Percentiles rank a stretch among this genome's conserved stretches.
These are phyloP conservation scores for Platycheirus rosarum DNA, from an alignment of 2,888 invertebrate species.

Conservation along the genomic window DNA sequence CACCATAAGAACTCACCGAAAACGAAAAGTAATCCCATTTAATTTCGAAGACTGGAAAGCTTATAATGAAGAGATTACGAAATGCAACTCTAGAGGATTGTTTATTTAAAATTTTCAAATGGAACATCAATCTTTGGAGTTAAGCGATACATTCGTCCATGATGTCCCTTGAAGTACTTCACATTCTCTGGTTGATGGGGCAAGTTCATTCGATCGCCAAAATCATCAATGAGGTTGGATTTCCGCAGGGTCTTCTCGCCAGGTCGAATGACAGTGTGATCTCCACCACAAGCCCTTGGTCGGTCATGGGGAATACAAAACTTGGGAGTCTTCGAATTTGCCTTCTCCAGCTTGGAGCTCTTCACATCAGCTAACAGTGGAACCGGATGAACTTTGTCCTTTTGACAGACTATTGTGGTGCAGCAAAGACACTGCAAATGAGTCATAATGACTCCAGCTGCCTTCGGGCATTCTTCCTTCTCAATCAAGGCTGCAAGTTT, in stretches of 20 bases:
- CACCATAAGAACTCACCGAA: slow-evolving; percentile 2
- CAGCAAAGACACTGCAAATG: slow-evolving; percentile 79
- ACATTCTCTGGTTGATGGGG: slow-evolving; percentile 18
- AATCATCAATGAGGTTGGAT: slow-evolving; percentile 77
- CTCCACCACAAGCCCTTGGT: slow-evolving; percentile 74
- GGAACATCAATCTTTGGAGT: neutral
- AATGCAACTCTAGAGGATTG: neutral
- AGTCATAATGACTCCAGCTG: slow-evolving; percentile 78
- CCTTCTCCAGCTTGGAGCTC: slow-evolving; percentile 65
- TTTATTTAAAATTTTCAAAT: slow-evolving; percentile 12
- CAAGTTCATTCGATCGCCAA: slow-evolving; percentile 67
- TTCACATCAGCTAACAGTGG: slow-evolving; percentile 75
- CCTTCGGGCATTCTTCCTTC: slow-evolving; percentile 78
- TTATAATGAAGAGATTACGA: slow-evolving; percentile 57
- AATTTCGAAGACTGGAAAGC: neutral
- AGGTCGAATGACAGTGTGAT: slow-evolving; percentile 72
- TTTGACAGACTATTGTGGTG: slow-evolving; percentile 76
- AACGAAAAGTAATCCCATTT: slow-evolving; percentile 1
- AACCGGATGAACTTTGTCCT: slow-evolving; percentile 23
- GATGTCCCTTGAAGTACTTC: slow-evolving; percentile 48
- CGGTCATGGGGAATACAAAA: slow-evolving; percentile 5
- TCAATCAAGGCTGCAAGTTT: slow-evolving; percentile 75
- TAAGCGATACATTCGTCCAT: slow-evolving; percentile 62
- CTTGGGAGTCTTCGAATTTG: slow-evolving; percentile 31
- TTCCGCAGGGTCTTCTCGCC: slow-evolving; percentile 76